Conservation (phyloP, 37 sponge, comb jelly and placozoan species). For the Hexactinellida sp. region DNA sequence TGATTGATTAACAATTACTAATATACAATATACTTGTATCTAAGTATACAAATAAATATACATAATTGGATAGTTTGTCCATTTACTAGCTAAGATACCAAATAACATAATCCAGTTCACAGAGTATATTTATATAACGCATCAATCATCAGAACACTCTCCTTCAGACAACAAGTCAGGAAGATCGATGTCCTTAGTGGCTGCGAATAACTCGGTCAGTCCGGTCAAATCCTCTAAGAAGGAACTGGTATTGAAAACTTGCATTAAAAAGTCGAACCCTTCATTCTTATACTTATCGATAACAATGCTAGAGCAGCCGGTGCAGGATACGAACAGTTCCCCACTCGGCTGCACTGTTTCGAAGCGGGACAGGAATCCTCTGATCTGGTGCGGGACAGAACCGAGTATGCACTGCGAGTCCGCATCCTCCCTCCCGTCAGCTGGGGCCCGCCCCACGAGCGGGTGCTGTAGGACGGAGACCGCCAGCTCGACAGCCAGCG, state of each 20-base stretch:
- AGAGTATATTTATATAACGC: neutral
- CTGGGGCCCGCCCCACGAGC: conserved; percentile 36
- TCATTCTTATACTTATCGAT: conserved; percentile 35
- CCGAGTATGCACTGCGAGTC: conserved; percentile 44
- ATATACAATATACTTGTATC: no score
- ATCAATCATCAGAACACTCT: conserved; percentile 9
- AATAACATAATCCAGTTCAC: neutral
- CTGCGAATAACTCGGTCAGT: conserved; percentile 54
- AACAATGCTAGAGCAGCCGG: conserved; percentile 68
- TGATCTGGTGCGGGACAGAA: conserved; percentile 81
- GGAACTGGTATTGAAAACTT: conserved; percentile 80
- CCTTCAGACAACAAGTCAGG: neutral
- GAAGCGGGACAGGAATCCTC: conserved; percentile 86
- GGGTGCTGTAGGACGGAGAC: conserved; percentile 82
- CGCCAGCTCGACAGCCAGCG: conserved; percentile 81
- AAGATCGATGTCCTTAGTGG: conserved; percentile 45
- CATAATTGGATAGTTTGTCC: neutral
- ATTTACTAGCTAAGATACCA: neutral
- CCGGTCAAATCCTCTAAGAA: conserved; percentile 88
- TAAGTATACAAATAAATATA: neutral
- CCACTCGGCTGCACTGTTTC: conserved; percentile 70
- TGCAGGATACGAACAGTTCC: conserved; percentile 67
- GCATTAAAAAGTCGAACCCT: conserved; percentile 76
- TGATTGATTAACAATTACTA: no score
- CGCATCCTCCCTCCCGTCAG: conserved; percentile 35